Percentiles rank a stretch among this genome's conserved stretches.
These are phyloP conservation scores for Parapristionchus giblindavisi DNA, from an alignment of 2,888 invertebrate species.

Conservation along the genomic window DNA sequence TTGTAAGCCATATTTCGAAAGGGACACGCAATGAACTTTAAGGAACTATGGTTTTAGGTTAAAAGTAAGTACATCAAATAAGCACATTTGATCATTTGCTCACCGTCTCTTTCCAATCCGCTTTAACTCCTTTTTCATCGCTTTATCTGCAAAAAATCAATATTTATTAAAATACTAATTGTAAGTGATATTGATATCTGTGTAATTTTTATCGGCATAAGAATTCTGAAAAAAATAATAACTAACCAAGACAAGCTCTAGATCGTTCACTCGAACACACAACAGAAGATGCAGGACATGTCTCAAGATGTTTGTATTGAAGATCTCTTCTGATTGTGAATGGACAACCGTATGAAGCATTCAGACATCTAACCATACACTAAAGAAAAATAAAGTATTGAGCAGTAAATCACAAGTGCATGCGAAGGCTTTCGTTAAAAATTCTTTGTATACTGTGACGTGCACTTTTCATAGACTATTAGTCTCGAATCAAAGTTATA, in stretches of 20 bases:
- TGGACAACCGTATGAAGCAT: constrained; percentile 43
- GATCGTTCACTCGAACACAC: background rate
- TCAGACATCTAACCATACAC: constrained; percentile 42
- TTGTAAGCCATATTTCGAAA: too few relatives aligned
- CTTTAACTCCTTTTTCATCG: constrained; percentile 44
- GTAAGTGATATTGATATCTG: too few relatives aligned
- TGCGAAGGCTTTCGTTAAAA: too few relatives aligned
- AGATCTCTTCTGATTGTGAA: constrained; percentile 37
- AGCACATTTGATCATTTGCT: background rate
- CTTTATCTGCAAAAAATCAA: constrained; percentile 51
- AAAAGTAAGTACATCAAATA: too few relatives aligned
- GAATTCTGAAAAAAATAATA: background rate
- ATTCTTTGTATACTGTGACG: too few relatives aligned
- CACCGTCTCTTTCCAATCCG: constrained; percentile 39
- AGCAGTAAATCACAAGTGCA: too few relatives aligned
- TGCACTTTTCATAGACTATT: too few relatives aligned
- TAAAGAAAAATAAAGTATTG: background rate
- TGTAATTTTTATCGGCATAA: too few relatives aligned
- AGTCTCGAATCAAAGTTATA: too few relatives aligned
- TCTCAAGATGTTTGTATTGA: background rate
- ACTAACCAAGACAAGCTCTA: background rate
- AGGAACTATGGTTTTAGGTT: too few relatives aligned
- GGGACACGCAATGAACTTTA: too few relatives aligned
- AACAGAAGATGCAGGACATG: constrained; percentile 8
- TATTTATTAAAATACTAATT: too few relatives aligned